phyloP scores from a whole-genome alignment of 2,113 vertebrate species.

The Microcebus murinus region DNA sequence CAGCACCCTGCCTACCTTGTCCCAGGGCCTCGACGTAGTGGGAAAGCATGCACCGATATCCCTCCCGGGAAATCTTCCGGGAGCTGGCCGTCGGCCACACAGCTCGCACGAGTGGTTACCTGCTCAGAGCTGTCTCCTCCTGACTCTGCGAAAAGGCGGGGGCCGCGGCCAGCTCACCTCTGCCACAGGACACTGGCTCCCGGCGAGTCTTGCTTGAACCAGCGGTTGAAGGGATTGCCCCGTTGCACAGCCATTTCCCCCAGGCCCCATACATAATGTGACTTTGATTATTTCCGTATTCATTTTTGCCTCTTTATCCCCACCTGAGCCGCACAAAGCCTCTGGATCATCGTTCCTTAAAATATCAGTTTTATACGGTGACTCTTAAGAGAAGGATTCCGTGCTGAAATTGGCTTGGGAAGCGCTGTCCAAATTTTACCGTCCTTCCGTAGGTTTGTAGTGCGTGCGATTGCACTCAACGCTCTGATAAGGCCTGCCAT shows the following conservation, averaged over 20 bases:
- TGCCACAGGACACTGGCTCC: no score
- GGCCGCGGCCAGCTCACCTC: no score
- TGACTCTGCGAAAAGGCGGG: background rate
- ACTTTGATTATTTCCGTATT: background rate
- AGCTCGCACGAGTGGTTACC: no score
- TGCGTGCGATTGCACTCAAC: fast-evolving
- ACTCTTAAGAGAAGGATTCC: background rate
- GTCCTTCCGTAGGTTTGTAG: no score
- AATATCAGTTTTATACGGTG: background rate
- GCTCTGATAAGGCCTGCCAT: background rate
- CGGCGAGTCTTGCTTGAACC: no score
- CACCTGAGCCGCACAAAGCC: background rate
- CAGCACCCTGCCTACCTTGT: background rate
- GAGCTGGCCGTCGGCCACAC: background rate
- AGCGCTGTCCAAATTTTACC: fast-evolving
- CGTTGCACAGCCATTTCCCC: fast-evolving
- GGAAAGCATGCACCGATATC: background rate
- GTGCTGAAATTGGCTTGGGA: background rate
- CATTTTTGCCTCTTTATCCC: fast-evolving
- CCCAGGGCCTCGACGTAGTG: background rate
- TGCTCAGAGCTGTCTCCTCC: no score
- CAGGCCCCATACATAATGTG: no score
- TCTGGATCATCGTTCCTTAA: background rate
- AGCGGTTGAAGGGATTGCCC: background rate
- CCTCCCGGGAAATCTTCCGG: background rate